phyloP scores from a whole-genome alignment of 2,113 vertebrate genomes.

The Myocastor coypus region DNA sequence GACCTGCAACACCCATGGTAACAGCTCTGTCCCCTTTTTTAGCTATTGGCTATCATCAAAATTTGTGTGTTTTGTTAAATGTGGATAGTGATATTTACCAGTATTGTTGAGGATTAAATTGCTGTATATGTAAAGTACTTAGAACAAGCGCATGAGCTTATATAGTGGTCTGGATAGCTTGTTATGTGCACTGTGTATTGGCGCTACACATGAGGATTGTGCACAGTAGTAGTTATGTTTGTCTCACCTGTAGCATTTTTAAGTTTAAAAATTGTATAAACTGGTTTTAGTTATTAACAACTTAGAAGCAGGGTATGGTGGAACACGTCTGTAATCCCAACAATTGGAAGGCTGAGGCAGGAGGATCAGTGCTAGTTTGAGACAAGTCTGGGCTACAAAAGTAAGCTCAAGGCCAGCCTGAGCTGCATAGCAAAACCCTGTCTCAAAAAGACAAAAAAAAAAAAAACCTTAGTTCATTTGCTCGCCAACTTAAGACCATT shows the following conservation, averaged over 20 bases:
- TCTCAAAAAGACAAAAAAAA: no score
- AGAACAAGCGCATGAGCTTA: neutral
- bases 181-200: neutral
- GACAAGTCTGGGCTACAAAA: no score
- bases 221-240: neutral
- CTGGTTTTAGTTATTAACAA: neutral
- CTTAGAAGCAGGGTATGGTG: neutral
- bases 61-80: slow-evolving; percentile 10
- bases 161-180: neutral
- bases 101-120: neutral
- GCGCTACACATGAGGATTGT: neutral
- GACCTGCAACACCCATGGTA: neutral
- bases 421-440: no score
- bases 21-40: neutral
- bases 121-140: neutral
- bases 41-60: neutral
- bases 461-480: neutral
- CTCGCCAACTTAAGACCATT: neutral
- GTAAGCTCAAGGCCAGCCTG: no score
- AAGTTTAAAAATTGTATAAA: neutral
- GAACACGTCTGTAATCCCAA: no score
- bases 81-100: neutral
- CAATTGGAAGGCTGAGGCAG: no score
- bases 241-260: neutral
- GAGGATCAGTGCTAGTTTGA: no score